These are phyloP conservation scores for Delia radicum DNA, from an alignment of 1,140 invertebrate species.

Conservation along the genomic window DNA sequence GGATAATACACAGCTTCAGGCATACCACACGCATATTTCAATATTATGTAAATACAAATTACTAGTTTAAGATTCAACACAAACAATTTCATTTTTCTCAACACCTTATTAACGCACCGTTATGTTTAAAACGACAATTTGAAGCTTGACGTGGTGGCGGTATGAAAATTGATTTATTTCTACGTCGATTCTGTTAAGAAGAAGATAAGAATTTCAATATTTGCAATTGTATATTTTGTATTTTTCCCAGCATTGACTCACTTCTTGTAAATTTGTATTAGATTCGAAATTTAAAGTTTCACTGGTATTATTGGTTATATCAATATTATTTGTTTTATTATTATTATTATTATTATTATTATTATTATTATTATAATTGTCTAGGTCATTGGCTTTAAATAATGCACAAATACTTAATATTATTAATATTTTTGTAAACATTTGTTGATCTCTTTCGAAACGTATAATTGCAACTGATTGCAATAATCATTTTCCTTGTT, in stretches of 20 bases:
- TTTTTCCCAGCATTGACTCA: not conserved
- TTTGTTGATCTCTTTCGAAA: not conserved
- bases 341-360: not conserved
- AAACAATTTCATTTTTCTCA: not conserved
- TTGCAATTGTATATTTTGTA: too few species aligned
- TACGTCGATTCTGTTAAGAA: not conserved
- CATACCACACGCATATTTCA: not conserved
- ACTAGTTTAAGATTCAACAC: not conserved
- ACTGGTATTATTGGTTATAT: not conserved
- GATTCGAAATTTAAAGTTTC: not conserved
- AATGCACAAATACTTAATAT: not conserved
- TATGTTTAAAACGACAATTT: slow-evolving; percentile 2
- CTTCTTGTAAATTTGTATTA: not conserved
- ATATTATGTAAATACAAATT: not conserved
- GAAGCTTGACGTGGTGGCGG: not conserved
- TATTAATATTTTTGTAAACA: slow-evolving; percentile 10
- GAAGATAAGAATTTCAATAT: not conserved
- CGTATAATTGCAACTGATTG: not conserved
- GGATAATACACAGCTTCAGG: too few species aligned
- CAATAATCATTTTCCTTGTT: not conserved
- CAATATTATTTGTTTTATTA: not conserved
- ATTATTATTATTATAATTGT: not conserved
- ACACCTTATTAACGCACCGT: not conserved
- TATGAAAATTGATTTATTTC: not conserved
- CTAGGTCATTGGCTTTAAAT: slow-evolving; percentile 7